Evolutionary conservation across 2,113 vertebrate genomes (phyloP), one percentile per base, ranked within the genome.

Genomic region (Rhizomys pruinosus): DNA sequence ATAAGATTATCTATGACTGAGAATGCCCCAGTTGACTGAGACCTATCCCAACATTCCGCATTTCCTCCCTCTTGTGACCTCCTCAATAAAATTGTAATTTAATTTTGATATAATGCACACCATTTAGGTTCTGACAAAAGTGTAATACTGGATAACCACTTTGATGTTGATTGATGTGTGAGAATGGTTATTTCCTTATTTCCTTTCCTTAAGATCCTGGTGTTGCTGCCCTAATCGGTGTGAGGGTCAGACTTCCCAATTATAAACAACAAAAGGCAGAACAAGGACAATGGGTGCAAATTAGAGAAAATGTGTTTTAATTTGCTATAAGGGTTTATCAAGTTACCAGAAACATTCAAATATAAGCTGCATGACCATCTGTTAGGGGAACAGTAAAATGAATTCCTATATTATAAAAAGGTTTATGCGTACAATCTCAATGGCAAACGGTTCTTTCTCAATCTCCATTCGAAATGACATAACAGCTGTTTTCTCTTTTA

Each of bases 281-380:
- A 34, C 19, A 79, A 66, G 22, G 85, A 59, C 13, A 66, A 69
- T 15, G 29, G 29, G 37, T 64, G 17, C 22, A 84, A 94, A 94
- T 55, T 25, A 95, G 81, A 92, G 13, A 77, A 20, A 66, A 55
- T 2, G 0, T 59, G 88, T 85, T 90, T 90, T 84, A 64, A 20
- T 76, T 89, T 32, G n/a, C 6, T 29, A 2, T 84, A 79, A 90
- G 37, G 52, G 27, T 19, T 80, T 63, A 92, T 42, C 29, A 59
- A 92, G 78, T 93, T 93, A 81, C 44, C 15, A 42, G 87, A 84
- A 81, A 32, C 19, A 1, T 64, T 90, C 3, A 44, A 47, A 87
- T 77, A 39, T 4, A 42, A 72, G 29, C 27, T 10, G 1, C 12
- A 71, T 63, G 61, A 73, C 23, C 17, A 63, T 34, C 29, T 94